Conservation (phyloP, 2,113 vertebrate species). For the Leptocoma aspasia region DNA sequence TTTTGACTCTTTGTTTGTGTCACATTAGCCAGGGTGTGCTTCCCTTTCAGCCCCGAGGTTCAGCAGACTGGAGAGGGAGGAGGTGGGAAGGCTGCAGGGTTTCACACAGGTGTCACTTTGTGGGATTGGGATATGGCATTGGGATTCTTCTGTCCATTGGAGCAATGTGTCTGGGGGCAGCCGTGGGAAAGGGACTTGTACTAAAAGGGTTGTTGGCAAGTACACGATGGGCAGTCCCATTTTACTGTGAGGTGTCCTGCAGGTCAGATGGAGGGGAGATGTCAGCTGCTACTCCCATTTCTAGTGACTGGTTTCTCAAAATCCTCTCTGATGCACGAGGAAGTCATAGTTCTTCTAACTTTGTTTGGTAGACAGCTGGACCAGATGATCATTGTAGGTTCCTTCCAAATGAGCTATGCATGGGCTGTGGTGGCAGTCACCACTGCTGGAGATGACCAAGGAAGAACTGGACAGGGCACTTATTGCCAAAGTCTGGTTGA, state of each 20-base stretch:
- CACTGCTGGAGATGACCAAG: neutral
- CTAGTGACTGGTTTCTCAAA: neutral
- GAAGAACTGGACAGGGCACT: neutral
- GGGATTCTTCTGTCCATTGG: neutral
- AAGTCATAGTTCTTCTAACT: neutral
- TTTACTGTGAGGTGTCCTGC: neutral
- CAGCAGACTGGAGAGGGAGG: neutral
- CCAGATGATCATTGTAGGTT: neutral
- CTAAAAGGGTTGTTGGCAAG: accelerated
- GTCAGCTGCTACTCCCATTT: neutral
- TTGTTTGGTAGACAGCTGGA: neutral
- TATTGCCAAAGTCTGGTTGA: neutral
- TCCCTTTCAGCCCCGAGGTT: neutral
- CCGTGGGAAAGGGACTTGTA: neutral
- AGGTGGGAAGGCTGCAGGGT: neutral
- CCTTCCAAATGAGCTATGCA: neutral
- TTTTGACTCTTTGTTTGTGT: neutral
- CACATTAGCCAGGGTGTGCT: accelerated
- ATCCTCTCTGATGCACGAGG: neutral
- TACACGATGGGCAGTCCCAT: accelerated
- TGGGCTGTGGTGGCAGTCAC: accelerated
- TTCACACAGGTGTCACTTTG: neutral
- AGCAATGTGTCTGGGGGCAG: accelerated
- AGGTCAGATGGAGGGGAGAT: neutral
- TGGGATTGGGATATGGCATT: accelerated